Base-by-base conservation (phyloP, 53 echinoderm and acorn worm genomes). In the Temnopleurus reevesii region DNA sequence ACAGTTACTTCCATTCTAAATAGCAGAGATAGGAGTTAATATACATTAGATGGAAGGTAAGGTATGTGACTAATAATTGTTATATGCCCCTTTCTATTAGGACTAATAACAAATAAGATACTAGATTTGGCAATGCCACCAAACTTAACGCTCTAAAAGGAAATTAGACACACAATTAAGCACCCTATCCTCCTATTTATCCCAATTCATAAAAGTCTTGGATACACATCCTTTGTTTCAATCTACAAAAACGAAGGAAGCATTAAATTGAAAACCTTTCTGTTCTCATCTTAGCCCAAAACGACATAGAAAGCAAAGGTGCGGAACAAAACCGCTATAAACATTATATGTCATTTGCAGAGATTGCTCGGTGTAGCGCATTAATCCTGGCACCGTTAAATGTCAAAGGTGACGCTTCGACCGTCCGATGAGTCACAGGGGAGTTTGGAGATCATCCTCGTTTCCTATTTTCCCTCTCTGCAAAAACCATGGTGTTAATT, bases 271-370 rank as follows among this genome's bases (percentile, higher is more conserved):
- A 41, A 41, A 41, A 41, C 41, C 8, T 7, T 41, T 1, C 12
- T 41, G 36, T 63, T 12, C 41, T 38, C 41, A n/a, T 38, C 43
- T 71, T 35, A 8, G n/a, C 4, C 0, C n/a, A 41, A 4, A 34
- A 35, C 19, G 7, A 12, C 1, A 34, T 26, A 41, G 43, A n/a
- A 71, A 21, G 71, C 71, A 36, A 33, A 36, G 71, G 71, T 38
- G 71, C 71, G 6, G 71, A 43, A 71, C 71, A 23, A 41, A 71
- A 71, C 41, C 41, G 71, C n/a, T 71, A 71, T 71, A 71, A 71
- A 71, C 71, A 71, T 71, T 71, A 71, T 36, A 71, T 41, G 71
- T 41, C 71, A 71, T 71, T 71, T 71, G 71, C 23, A 21, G 71
- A 36, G n/a, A 71, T 71, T 21, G 38, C 19, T 18, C 71, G 41